These are phyloP conservation scores for Oppia nitens DNA, from an alignment of 1,140 invertebrate genomes.

Conservation along the genomic window DNA sequence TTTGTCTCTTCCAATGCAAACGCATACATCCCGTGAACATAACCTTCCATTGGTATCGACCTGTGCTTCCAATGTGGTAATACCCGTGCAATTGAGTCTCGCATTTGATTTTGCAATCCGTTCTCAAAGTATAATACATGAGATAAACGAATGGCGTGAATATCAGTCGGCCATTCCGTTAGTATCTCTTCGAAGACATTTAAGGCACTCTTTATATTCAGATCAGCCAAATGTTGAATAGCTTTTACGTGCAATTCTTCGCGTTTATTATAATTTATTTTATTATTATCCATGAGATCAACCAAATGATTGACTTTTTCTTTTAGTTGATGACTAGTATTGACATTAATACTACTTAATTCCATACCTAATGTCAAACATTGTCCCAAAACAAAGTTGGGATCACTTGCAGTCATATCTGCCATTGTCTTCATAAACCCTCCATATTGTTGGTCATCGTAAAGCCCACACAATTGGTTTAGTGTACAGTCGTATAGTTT, in stretches of 20 bases:
- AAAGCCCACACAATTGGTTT: conserved; percentile 36
- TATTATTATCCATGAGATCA: conserved; percentile 21
- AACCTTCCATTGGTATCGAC: conserved; percentile 28
- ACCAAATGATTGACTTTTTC: conserved; percentile 26
- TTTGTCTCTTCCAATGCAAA: conserved; percentile 39
- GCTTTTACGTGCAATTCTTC: conserved; percentile 35
- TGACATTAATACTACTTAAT: conserved; percentile 27
- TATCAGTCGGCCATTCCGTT: conserved; percentile 33
- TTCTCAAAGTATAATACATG: conserved; percentile 40
- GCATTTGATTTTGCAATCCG: conserved; percentile 32
- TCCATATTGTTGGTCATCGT: conserved; percentile 31
- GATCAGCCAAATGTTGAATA: conserved; percentile 31
- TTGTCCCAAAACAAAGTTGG: conserved; percentile 34
- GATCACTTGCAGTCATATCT: conserved; percentile 33
- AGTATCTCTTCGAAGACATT: conserved; percentile 36
- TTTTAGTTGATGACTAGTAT: conserved; percentile 25
- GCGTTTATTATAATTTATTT: conserved; percentile 22
- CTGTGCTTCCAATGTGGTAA: neutral
- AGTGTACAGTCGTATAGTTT: conserved; percentile 34
- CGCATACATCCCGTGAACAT: conserved; percentile 38
- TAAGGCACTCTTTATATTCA: conserved; percentile 26
- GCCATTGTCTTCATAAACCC: conserved; percentile 31
- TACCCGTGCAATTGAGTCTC: conserved; percentile 35
- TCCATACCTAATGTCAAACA: conserved; percentile 32
- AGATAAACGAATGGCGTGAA: conserved; percentile 37